phyloP scores from a whole-genome alignment of 2,888 invertebrate species.

The Erynnis tages region DNA sequence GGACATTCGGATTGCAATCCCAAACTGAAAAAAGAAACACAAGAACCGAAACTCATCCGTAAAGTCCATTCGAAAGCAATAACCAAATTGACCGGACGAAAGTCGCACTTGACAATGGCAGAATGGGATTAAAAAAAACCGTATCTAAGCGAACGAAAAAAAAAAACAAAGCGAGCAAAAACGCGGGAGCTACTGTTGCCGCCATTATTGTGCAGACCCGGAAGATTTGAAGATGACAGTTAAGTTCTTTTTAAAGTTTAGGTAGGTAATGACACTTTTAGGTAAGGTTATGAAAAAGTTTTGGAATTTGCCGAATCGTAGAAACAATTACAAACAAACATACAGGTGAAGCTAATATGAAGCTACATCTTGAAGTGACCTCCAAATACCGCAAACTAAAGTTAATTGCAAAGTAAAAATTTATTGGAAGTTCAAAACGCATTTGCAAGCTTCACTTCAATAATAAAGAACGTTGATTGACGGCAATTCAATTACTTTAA shows the following conservation, averaged over 20 bases:
- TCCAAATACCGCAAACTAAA: background rate
- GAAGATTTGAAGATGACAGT: slow-evolving; percentile 12
- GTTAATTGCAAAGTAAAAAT: background rate
- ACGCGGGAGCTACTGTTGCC: slow-evolving; percentile 17
- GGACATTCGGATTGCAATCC: no score
- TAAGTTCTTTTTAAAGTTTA: slow-evolving; percentile 2
- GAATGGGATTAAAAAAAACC: slow-evolving; percentile 41
- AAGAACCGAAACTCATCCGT: slow-evolving; percentile 35
- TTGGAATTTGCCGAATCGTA: no score
- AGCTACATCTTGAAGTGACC: background rate
- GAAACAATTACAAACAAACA: no score
- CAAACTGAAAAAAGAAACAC: background rate
- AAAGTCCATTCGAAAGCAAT: slow-evolving; percentile 40
- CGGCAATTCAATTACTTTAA: slow-evolving; percentile 7
- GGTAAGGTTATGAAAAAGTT: no score
- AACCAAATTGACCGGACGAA: slow-evolving; percentile 57
- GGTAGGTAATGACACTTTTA: no score
- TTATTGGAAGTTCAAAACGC: background rate
- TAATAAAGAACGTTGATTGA: slow-evolving; percentile 8
- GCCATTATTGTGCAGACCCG: slow-evolving; percentile 4
- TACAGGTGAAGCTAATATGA: no score
- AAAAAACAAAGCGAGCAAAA: slow-evolving; percentile 17
- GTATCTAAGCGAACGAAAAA: background rate
- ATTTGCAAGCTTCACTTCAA: background rate
- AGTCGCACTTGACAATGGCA: slow-evolving; percentile 47